Evolutionary conservation across 2,113 vertebrate genomes (phyloP).

Genomic region (Dicaeum eximium): DNA sequence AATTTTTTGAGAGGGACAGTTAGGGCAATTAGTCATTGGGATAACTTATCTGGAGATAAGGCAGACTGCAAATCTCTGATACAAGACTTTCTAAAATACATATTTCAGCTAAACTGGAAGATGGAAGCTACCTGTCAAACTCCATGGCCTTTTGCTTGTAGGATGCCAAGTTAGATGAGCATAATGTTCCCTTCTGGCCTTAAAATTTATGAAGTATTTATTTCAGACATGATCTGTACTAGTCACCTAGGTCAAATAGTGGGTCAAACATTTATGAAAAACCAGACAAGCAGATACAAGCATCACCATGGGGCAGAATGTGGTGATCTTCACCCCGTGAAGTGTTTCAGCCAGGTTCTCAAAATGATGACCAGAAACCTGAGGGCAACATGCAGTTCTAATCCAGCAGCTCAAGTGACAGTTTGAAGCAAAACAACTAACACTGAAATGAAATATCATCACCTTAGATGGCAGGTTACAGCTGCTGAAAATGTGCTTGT

Average conservation of each 20-base stretch:
- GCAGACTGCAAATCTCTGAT: neutral
- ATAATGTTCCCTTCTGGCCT: neutral
- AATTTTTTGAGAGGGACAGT: neutral
- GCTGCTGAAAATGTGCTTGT: neutral
- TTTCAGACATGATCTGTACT: neutral
- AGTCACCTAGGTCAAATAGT: neutral
- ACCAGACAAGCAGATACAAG: neutral
- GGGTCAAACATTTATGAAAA: neutral
- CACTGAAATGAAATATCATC: neutral
- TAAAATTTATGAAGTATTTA: neutral
- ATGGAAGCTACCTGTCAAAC: neutral
- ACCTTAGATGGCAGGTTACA: neutral
- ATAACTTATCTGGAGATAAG: neutral
- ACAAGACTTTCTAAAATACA: neutral
- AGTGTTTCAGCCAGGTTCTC: neutral
- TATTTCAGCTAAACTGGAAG: neutral
- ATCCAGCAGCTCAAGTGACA: neutral
- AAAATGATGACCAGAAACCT: neutral
- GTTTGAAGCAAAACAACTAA: neutral
- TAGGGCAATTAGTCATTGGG: neutral
- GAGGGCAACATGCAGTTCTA: neutral
- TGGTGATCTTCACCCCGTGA: neutral
- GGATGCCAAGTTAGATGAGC: neutral
- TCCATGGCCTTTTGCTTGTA: neutral
- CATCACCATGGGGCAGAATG: neutral